Conservation (phyloP, 2,888 invertebrate species). For the Oithona nana region DNA sequence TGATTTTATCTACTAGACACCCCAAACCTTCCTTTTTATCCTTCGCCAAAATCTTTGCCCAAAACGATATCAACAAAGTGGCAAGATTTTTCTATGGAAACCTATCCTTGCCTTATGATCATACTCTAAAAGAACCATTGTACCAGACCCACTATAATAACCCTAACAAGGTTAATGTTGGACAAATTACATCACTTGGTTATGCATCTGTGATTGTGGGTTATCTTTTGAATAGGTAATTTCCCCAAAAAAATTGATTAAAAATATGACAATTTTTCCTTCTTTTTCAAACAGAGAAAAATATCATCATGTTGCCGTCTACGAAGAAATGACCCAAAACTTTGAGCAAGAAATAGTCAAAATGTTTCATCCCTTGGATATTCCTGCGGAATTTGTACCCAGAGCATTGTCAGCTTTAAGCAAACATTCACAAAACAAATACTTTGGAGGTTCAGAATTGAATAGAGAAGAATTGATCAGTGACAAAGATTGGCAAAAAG, state of each 20-base stretch:
- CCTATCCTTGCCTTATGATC: background rate
- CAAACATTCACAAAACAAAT: background rate
- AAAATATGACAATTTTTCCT: too few relatives aligned
- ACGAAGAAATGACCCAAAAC: background rate
- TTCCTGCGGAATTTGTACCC: background rate
- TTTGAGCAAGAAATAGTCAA: background rate
- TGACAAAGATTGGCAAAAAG: background rate
- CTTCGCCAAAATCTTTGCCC: background rate
- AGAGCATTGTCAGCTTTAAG: background rate
- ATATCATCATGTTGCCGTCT: background rate
- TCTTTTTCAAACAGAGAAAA: background rate
- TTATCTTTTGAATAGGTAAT: background rate
- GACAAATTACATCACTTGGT: background rate
- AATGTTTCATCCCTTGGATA: background rate
- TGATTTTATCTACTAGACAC: background rate
- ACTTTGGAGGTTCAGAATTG: background rate
- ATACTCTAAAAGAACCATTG: too few relatives aligned
- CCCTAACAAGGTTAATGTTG: background rate
- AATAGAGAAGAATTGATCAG: background rate
- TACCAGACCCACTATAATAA: background rate
- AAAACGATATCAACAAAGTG: background rate
- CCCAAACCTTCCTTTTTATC: background rate
- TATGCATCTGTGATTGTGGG: background rate
- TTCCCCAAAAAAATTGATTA: too few relatives aligned
- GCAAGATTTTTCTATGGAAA: background rate